Conservation (phyloP, 2,888 invertebrate genomes). For the Drosophila paranaensis region DNA sequence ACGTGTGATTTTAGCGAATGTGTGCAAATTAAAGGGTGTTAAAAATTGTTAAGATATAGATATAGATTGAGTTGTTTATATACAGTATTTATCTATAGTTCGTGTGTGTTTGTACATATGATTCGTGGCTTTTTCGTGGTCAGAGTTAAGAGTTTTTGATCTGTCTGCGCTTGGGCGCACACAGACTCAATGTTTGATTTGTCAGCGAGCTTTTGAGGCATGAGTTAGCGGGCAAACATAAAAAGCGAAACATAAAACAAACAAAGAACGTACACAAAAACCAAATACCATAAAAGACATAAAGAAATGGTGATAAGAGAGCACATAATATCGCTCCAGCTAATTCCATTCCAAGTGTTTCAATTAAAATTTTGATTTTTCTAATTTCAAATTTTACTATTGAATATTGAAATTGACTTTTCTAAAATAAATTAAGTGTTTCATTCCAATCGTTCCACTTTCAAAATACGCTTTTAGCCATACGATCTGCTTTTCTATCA, state of each 20-base stretch:
- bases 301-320: slow-evolving; percentile 2
- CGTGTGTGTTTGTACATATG: slow-evolving; percentile 2
- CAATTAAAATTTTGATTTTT: neutral
- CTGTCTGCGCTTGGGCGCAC: slow-evolving; percentile 16
- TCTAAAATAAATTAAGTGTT: no score
- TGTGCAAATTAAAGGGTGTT: slow-evolving; percentile 21
- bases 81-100: neutral
- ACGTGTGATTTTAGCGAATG: slow-evolving; percentile 19
- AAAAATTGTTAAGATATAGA: neutral
- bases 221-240: slow-evolving; percentile 44
- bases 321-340: neutral
- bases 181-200: slow-evolving; percentile 16
- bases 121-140: slow-evolving; percentile 6
- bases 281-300: slow-evolving; percentile 17
- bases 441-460: neutral
- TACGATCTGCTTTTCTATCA: slow-evolving; percentile 11
- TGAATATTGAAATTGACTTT: neutral
- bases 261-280: slow-evolving; percentile 7
- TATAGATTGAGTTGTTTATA: neutral
- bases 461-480: neutral
- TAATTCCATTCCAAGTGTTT: neutral
- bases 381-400: neutral
- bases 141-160: slow-evolving; percentile 2
- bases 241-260: slow-evolving; percentile 30
- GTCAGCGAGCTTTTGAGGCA: slow-evolving; percentile 23